A percentile compares a stretch with the other conserved stretches of the same genome.
Evolutionary conservation across 2,113 vertebrate species (phyloP).

Genomic region (Apaloderma vittatum): DNA sequence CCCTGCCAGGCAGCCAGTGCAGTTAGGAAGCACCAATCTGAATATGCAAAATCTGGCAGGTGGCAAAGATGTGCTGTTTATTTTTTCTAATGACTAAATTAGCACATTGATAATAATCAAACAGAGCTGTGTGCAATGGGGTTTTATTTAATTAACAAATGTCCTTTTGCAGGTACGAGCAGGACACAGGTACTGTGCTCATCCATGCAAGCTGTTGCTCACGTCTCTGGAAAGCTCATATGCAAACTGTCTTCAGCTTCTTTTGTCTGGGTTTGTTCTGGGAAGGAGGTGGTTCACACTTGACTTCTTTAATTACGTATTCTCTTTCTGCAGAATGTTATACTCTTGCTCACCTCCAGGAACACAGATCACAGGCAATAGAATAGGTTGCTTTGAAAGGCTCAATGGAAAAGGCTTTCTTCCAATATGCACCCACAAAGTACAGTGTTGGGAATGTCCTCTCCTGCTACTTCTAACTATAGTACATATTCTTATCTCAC

Average conservation of each 20-base stretch:
- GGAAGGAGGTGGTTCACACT: neutral
- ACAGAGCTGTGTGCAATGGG: neutral
- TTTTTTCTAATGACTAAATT: conserved; percentile 64
- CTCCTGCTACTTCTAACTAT: neutral
- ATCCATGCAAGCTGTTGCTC: neutral
- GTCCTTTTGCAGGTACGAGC: conserved; percentile 30
- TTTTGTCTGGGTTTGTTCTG: neutral
- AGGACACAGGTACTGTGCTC: neutral
- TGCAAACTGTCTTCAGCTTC: neutral
- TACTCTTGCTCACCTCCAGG: neutral
- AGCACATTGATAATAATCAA: conserved; percentile 47
- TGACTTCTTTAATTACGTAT: neutral
- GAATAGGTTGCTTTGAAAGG: neutral
- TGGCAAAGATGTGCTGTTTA: conserved; percentile 6
- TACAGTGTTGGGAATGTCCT: neutral
- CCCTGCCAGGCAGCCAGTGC: conserved; percentile 43
- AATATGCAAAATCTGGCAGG: conserved; percentile 37
- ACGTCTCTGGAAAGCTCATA: neutral
- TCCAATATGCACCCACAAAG: neutral
- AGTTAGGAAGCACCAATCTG: neutral
- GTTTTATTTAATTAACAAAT: conserved; percentile 58
- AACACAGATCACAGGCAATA: neutral
- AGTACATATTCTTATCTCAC: neutral
- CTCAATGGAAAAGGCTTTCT: neutral
- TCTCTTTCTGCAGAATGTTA: neutral